Base-by-base conservation (phyloP, 2,888 invertebrate species). In the Euclidia mi region DNA sequence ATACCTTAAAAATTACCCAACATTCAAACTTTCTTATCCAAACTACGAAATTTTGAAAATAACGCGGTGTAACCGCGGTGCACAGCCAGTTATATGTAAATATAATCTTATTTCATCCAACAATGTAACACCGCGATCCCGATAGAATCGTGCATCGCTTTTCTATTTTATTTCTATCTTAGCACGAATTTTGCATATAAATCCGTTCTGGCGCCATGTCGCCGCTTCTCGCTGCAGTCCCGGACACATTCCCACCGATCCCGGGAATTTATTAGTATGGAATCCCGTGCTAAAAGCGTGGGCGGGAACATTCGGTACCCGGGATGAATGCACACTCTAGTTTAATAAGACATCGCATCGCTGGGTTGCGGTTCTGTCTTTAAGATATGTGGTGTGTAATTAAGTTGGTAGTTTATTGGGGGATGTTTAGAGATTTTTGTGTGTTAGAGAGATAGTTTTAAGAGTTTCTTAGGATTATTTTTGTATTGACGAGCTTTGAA, bases 131-230 rank as follows among this genome's bases (percentile, higher is more conserved):
- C 37, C 51, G 53, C 47, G 40, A 11, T 31, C 50, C 43, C 55
- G 57, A 61, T 61, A 63, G 40, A 41, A 46, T 3, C 56, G 40
- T 57, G 51, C 60, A 66, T 56, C 47, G 56, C 32, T 71, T 65
- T 78, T 74, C 72, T 71, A 72, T 78, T 78, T 73, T 65, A 78
- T 75, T 73, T 74, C 61, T 75, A 66, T 69, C 65, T 65, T 38
- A 51, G 65, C 78, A 78, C 75, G 77, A 81, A 78, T 80, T 81
- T 84, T 79, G 75, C 81, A 85, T 82, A 81, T 81, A 84, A 81
- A 85, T 82, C 72, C 71, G 50, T 53, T 63, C 55, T 74, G 89
- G 87, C 88, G 88, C 87, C 88, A 59, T 62, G 56, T 68, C 71
- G 86, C 75, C 87, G 81, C 80, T 76, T 70, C 75, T 55, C 70